Evolutionary conservation across 2,888 invertebrate genomes (phyloP).

Genomic region (Allolobophora icterica): DNA sequence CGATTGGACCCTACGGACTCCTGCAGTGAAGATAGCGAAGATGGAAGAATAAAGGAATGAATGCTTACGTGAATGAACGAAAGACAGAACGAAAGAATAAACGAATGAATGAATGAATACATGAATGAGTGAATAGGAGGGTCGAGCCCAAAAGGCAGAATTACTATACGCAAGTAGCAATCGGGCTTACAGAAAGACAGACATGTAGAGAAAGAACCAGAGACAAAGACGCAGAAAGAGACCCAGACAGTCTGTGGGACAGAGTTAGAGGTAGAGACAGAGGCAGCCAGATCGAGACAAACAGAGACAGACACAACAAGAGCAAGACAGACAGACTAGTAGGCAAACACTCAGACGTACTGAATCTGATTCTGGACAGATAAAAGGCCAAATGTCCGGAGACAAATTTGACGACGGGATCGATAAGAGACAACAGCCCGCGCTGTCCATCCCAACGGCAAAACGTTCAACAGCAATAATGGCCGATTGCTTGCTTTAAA

Average conservation of each 20-base stretch:
- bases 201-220: not conserved
- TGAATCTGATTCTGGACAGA: not conserved
- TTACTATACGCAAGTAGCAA: not conserved
- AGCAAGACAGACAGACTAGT: not conserved
- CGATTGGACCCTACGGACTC: not conserved
- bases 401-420: not conserved
- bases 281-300: not conserved
- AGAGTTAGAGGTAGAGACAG: not conserved
- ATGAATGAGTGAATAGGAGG: not conserved
- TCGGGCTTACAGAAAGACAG: not conserved
- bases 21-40: not conserved
- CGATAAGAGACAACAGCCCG: not conserved
- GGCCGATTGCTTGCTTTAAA: not conserved
- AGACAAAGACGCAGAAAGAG: not conserved
- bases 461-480: not conserved
- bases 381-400: not conserved
- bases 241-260: not conserved
- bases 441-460: not conserved
- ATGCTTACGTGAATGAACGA: too few relatives aligned
- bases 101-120: too few relatives aligned
- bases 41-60: not conserved
- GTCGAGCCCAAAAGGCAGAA: not conserved
- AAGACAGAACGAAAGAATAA: too few relatives aligned
- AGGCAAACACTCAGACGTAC: not conserved
- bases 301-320: not conserved